These are phyloP conservation scores for Copidosoma floridanum DNA, from an alignment of 1,140 invertebrate genomes.

Conservation along the genomic window DNA sequence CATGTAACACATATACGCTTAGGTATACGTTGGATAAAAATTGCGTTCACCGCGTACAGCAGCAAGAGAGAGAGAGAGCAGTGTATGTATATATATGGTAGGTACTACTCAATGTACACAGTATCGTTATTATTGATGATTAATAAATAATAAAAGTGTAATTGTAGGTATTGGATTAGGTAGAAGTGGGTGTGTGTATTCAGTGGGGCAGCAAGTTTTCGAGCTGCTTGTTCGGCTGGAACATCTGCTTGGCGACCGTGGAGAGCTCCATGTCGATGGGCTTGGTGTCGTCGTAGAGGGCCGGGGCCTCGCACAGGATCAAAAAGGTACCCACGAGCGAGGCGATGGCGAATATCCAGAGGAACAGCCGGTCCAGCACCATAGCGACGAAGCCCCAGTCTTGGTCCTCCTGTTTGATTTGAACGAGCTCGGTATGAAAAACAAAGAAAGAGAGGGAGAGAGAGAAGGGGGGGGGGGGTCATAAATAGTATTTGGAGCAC, in stretches of 20 bases:
- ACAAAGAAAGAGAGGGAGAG: not conserved
- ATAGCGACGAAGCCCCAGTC: conserved; percentile 99
- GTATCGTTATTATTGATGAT: too few relatives aligned
- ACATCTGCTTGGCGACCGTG: conserved; percentile 77
- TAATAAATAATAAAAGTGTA: too few relatives aligned
- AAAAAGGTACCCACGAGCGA: conserved; percentile 85
- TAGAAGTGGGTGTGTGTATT: too few relatives aligned
- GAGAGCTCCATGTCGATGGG: conserved; percentile 87
- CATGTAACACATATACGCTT: too few relatives aligned
- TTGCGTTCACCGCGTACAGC: too few relatives aligned
- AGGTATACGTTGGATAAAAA: too few relatives aligned
- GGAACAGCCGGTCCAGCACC: conserved; percentile 94
- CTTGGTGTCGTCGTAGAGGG: conserved; percentile 84
- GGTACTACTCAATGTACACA: too few relatives aligned
- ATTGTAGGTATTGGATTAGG: too few relatives aligned
- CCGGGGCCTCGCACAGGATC: conserved; percentile 86
- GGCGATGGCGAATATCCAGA: conserved; percentile 93
- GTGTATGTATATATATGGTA: too few relatives aligned
- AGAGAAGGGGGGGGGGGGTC: not conserved
- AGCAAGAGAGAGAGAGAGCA: too few relatives aligned
- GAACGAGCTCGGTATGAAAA: not conserved
- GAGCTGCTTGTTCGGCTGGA: conserved; percentile 55
- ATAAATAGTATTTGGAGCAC: conserved; percentile 33
- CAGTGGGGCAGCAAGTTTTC: conserved; percentile 38
- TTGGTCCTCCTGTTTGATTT: conserved; percentile 77